Evolutionary conservation across 2,888 invertebrate species (phyloP).

Genomic region (Eumacrocentrus americanus): DNA sequence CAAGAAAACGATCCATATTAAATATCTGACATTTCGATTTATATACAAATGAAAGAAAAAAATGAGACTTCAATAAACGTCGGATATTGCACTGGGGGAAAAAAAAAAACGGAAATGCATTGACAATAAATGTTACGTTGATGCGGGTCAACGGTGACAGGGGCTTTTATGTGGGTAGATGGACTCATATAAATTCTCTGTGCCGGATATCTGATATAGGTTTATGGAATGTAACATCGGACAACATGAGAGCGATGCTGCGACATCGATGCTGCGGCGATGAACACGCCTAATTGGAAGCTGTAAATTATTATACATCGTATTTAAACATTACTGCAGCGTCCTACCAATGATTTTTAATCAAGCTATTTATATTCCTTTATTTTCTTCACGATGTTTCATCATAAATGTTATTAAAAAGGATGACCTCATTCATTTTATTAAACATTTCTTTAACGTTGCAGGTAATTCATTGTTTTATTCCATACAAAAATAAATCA

Average conservation of each 20-base stretch:
- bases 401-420: no score
- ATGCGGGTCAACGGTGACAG: constrained; percentile 18
- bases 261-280: no score
- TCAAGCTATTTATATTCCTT: no score
- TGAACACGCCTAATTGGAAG: no score
- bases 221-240: background rate
- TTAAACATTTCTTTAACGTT: no score
- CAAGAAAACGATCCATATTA: constrained; percentile 38
- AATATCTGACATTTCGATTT: background rate
- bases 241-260: background rate
- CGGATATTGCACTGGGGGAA: background rate
- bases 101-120: constrained; percentile 7
- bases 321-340: no score
- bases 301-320: no score
- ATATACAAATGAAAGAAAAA: background rate
- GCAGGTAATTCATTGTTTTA: no score
- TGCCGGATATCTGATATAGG: constrained; percentile 7
- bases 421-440: no score
- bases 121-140: constrained; percentile 13
- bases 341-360: no score
- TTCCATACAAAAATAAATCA: no score
- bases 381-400: no score
- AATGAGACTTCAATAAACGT: constrained; percentile 1
- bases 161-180: constrained; percentile 12
- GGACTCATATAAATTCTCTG: background rate